Evolutionary conservation across 2,113 vertebrate genomes (phyloP).

Genomic region (Recurvirostra avosetta): DNA sequence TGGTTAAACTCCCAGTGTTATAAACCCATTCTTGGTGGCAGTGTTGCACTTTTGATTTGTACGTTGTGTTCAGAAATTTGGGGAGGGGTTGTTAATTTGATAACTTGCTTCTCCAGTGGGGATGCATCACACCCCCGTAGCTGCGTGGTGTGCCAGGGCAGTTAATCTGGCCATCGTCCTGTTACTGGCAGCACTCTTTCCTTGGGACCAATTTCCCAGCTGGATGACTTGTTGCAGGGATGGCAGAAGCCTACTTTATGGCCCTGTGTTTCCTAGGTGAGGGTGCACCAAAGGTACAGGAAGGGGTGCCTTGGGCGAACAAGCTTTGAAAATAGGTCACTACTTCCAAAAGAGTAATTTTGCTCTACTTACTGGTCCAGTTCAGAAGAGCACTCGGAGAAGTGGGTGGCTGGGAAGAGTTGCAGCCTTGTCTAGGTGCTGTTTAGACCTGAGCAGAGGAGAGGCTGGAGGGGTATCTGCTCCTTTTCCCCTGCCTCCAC

Average conservation of each 20-base stretch:
- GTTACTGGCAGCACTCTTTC: not conserved
- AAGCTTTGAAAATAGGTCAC: not conserved
- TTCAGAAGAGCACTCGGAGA: not conserved
- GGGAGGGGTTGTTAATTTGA: not conserved
- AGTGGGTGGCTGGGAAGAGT: not conserved
- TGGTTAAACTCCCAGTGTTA: not conserved
- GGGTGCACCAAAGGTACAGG: not conserved
- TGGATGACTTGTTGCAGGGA: rapidly evolving
- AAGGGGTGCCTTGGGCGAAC: not conserved
- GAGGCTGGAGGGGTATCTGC: not conserved
- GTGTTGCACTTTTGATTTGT: not conserved
- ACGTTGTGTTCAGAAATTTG: not conserved
- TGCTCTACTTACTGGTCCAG: not conserved
- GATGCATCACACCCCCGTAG: rapidly evolving
- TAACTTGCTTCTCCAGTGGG: not conserved
- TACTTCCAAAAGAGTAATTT: not conserved
- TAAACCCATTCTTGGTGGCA: not conserved
- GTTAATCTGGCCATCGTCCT: not conserved
- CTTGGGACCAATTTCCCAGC: not conserved
- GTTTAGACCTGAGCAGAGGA: not conserved
- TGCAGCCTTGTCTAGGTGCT: not conserved
- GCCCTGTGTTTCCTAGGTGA: not conserved
- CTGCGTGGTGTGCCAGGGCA: not conserved
- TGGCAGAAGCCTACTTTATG: not conserved
- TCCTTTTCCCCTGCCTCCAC: not conserved